Base-by-base conservation (phyloP, 2,888 invertebrate species). In the Chrysomela aeneicollis region DNA sequence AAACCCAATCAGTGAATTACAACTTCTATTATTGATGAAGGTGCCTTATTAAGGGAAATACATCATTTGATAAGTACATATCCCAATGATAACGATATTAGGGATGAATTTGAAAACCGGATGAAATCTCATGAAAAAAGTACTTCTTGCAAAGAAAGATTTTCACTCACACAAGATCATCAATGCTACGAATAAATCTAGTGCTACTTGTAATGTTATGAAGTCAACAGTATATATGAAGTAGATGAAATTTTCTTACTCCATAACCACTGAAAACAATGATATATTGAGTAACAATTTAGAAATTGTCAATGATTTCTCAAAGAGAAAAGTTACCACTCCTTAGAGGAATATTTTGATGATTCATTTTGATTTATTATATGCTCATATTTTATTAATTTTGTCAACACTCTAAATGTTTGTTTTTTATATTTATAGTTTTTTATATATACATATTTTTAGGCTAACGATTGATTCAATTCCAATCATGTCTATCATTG, bases 121-220 rank as follows among this genome's bases (percentile, higher is more conserved):
- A 51, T 5, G 9, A 35, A 35, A 10, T 35, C 35, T 12, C 35
- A 12, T 5, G 35, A 35, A 35, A 35, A 35, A 30, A 51, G 30
- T 51, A 51, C n/a, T 51, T 51, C 30, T 21, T 21, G 21, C 50
- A 21, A 21, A 50, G 50, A 50, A 50, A 21, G 50, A 50, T 50
- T 50, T 50, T 50, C 50, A 50, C 50, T 21, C 50, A 3, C 50
- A 50, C 21, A 50, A 50, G 21, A 50, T 50, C 8, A 50, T 9
- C 50, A 50, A 50, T 50, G 50, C 50, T 19, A 21, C 19, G 18
- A 50, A 50, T 50, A 21, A 50, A 50, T 50, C 21, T 9, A 1
- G 21, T 50, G 50, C 50, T 50, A 50, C 50, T 21, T 50, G 50
- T 18, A 50, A 50, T 50, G 50, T 50, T 21, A 50, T 50, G 18